Conservation (phyloP, 1,140 invertebrate genomes). For the Hyles vespertilio region DNA sequence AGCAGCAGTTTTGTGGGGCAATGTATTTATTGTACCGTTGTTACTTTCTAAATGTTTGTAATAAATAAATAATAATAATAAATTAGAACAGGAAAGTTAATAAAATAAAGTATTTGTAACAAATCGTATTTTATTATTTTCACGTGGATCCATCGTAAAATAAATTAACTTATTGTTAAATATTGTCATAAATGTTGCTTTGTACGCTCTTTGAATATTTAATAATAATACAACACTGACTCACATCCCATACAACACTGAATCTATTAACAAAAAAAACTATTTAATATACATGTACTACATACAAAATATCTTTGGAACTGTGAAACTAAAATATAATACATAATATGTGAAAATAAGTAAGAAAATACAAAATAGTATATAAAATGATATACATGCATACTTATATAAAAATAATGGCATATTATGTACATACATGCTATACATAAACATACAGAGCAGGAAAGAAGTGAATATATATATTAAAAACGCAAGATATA, state of each 20-base stretch:
- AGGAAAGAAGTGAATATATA: not conserved
- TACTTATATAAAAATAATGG: slow-evolving; percentile 3
- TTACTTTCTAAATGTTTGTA: too few relatives aligned
- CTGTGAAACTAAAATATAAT: slow-evolving; percentile 18
- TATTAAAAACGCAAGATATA: not conserved
- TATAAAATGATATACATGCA: slow-evolving; percentile 3
- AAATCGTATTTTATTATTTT: slow-evolving; percentile 13
- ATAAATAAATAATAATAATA: too few relatives aligned
- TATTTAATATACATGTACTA: slow-evolving; percentile 4
- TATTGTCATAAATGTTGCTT: slow-evolving; percentile 6
- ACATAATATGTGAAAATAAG: slow-evolving; percentile 15
- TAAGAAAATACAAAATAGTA: slow-evolving; percentile 22
- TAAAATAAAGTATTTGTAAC: slow-evolving; percentile 4
- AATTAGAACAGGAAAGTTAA: too few relatives aligned
- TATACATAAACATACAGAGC: not conserved
- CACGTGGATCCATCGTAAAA: slow-evolving; percentile 13
- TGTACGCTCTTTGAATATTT: slow-evolving; percentile 2
- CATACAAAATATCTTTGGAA: slow-evolving; percentile 21
- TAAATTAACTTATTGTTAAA: slow-evolving; percentile 10
- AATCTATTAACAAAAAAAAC: not conserved
- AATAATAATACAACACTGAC: slow-evolving; percentile 3
- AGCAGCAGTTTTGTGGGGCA: too few relatives aligned
- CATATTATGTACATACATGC: slow-evolving; percentile 1
- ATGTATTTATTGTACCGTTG: too few relatives aligned
- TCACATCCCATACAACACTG: slow-evolving; percentile 2